These are phyloP conservation scores for Tipula confusa DNA, from an alignment of 2,888 invertebrate genomes.

Conservation along the genomic window DNA sequence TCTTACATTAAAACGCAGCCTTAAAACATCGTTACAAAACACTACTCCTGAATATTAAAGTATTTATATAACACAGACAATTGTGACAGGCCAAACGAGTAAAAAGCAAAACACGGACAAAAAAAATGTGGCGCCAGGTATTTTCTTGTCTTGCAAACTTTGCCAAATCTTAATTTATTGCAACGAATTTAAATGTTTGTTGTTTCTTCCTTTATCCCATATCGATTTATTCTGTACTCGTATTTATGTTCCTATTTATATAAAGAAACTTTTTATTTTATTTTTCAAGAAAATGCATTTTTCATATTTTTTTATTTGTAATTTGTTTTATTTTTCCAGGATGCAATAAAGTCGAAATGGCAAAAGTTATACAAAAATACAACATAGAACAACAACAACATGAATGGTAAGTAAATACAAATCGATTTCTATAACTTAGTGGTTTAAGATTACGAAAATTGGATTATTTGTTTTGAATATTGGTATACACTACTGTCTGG, in stretches of 20 bases:
- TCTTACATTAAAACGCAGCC: too few species aligned
- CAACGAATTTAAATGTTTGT: too few species aligned
- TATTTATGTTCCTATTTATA: neutral
- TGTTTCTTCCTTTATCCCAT: neutral
- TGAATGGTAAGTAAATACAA: neutral
- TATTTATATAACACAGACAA: too few species aligned
- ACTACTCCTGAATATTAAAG: too few species aligned
- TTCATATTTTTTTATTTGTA: neutral
- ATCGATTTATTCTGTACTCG: neutral
- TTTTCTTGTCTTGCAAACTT: neutral
- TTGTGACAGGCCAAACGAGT: neutral
- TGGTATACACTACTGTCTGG: neutral
- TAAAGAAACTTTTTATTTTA: too few species aligned
- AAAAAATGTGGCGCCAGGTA: neutral
- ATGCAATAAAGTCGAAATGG: neutral
- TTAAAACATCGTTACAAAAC: too few species aligned
- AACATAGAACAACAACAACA: too few species aligned
- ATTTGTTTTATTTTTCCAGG: neutral
- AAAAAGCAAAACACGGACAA: neutral
- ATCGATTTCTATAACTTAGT: neutral
- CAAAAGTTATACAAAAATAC: neutral
- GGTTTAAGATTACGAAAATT: neutral
- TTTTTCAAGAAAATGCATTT: neutral
- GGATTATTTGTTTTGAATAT: neutral
- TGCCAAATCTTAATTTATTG: neutral